Evolutionary conservation across 2,797 vertebrate species (phyloP).

Genomic region (Smutsia gigantea): DNA sequence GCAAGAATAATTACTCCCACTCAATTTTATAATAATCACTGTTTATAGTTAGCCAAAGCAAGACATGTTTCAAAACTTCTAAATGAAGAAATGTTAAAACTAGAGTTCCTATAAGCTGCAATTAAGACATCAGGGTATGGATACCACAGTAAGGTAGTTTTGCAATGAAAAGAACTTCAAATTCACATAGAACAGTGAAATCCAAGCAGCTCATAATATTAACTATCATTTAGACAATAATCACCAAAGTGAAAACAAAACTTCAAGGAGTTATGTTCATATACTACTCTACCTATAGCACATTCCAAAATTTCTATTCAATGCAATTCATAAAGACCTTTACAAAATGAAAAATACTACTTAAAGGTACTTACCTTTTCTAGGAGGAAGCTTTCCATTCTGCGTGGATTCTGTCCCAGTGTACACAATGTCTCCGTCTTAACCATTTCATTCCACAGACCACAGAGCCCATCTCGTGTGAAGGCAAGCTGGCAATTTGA

Average conservation of each 20-base stretch:
- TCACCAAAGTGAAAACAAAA: neutral
- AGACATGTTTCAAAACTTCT: neutral
- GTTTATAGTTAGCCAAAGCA: neutral
- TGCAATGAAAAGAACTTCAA: neutral
- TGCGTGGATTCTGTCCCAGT: constrained; percentile 92
- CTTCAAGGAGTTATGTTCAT: neutral
- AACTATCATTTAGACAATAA: neutral
- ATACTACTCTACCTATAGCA: neutral
- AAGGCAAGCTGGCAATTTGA: constrained; percentile 92
- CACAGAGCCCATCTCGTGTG: constrained; percentile 96
- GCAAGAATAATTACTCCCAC: no score
- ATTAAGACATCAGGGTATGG: neutral
- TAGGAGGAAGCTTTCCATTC: constrained; percentile 88
- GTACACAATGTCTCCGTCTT: constrained; percentile 98
- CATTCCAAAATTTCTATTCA: neutral
- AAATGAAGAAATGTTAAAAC: neutral
- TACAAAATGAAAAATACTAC: neutral
- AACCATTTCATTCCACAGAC: no score
- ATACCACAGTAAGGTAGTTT: neutral
- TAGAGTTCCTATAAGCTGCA: neutral
- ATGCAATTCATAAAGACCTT: neutral
- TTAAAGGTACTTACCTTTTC: constrained; percentile 86
- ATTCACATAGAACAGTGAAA: neutral
- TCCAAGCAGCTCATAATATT: neutral
- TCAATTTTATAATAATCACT: no score